A percentile compares a stretch with the other conserved stretches of the same genome.
Conservation (phyloP, 2,888 invertebrate genomes). For the Eupithecia subumbrata region DNA sequence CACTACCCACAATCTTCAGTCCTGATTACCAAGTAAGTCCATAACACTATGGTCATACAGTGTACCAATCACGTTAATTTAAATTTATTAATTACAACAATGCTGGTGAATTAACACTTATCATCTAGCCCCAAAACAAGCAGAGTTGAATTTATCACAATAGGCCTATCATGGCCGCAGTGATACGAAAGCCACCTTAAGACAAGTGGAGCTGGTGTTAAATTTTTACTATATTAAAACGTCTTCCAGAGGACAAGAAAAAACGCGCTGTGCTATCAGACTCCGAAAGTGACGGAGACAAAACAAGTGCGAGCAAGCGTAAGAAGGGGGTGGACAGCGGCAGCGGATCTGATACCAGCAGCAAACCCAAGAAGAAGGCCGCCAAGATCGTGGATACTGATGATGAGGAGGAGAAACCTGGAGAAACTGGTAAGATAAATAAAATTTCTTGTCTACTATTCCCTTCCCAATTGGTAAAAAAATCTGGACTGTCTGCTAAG, state of each 20-base stretch:
- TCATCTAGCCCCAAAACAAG: neutral
- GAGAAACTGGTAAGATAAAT: constrained; percentile 62
- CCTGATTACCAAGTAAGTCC: too few species aligned
- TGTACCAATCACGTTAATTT: too few species aligned
- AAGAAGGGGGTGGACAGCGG: constrained; percentile 76
- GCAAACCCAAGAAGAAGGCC: constrained; percentile 77
- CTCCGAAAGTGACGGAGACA: constrained; percentile 77
- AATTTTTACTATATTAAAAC: neutral
- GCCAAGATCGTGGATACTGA: constrained; percentile 87
- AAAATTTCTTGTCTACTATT: too few species aligned
- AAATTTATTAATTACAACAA: neutral
- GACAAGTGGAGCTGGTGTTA: neutral
- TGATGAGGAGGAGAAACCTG: constrained; percentile 78
- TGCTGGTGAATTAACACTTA: neutral
- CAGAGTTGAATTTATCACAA: neutral
- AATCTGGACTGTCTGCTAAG: too few species aligned
- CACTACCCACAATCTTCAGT: too few species aligned
- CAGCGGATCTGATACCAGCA: constrained; percentile 75
- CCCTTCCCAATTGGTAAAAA: too few species aligned
- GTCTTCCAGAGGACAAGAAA: constrained; percentile 63
- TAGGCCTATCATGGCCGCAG: neutral
- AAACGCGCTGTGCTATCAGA: constrained; percentile 79
- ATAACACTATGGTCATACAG: too few species aligned
- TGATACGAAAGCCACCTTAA: too few species aligned
- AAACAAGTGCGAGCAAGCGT: constrained; percentile 65